A percentile compares a stretch with the other conserved stretches of the same genome.
Conservation (phyloP, 2,797 vertebrate species). For the Rhabdophis nuchalis region DNA sequence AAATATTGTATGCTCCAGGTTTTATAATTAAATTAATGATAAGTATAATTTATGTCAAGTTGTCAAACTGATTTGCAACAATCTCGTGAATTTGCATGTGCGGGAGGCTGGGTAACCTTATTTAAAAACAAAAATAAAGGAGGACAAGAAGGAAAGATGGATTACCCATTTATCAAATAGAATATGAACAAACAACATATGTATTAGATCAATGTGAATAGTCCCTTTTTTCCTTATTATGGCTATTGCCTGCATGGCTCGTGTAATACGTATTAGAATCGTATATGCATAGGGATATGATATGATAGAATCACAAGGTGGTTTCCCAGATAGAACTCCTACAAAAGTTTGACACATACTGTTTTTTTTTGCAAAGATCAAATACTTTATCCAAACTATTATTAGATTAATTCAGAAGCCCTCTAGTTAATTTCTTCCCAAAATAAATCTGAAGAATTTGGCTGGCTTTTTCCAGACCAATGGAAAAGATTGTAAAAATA, state of each 20-base stretch:
- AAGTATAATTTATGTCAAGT: constrained; percentile 52
- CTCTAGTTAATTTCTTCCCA: neutral
- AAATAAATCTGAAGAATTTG: neutral
- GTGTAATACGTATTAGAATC: neutral
- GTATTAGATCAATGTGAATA: constrained; percentile 54
- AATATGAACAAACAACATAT: constrained; percentile 56
- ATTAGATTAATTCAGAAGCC: neutral
- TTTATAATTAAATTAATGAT: constrained; percentile 57
- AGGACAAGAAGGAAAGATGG: constrained; percentile 9
- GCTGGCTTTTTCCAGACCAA: neutral
- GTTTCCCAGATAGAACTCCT: neutral
- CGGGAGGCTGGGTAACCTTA: constrained; percentile 48
- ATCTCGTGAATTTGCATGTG: constrained; percentile 41
- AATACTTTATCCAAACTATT: neutral
- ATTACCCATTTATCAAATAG: constrained; percentile 46
- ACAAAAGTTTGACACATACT: neutral
- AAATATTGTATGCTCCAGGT: constrained; percentile 30
- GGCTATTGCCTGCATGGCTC: constrained; percentile 1
- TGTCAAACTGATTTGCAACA: neutral
- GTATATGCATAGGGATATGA: neutral
- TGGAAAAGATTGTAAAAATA: neutral
- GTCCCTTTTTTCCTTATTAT: constrained; percentile 38
- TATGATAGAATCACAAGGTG: neutral
- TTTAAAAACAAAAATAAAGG: constrained; percentile 38
- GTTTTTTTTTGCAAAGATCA: no score